phyloP scores from a whole-genome alignment of 2,888 invertebrate species.

The Euproctis similis region DNA sequence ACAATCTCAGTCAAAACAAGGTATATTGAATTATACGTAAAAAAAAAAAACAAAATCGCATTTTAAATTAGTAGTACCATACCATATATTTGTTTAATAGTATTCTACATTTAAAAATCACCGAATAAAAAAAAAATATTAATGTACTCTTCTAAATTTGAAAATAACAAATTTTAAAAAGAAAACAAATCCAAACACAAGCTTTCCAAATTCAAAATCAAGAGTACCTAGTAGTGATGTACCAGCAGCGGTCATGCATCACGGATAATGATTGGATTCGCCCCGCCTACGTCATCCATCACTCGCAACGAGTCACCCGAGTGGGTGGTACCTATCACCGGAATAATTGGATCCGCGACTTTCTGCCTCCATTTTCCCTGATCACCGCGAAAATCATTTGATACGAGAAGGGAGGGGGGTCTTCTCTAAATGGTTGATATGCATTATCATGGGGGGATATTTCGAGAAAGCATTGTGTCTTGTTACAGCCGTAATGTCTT shows the following conservation, averaged over 20 bases:
- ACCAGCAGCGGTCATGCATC: constrained; percentile 68
- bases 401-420: constrained; percentile 23
- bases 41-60: too few species aligned
- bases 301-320: constrained; percentile 57
- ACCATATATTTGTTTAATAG: too few species aligned
- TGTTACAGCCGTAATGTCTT: constrained; percentile 70
- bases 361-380: constrained; percentile 20
- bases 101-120: too few species aligned
- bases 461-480: constrained; percentile 69
- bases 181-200: constrained; percentile 30
- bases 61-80: too few species aligned
- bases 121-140: too few species aligned
- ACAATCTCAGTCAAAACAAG: too few species aligned
- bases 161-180: too few species aligned
- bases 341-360: constrained; percentile 37
- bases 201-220: constrained; percentile 8
- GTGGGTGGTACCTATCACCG: constrained; percentile 44
- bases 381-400: constrained; percentile 1
- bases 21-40: too few species aligned
- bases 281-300: constrained; percentile 75
- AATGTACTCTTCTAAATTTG: too few species aligned
- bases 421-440: constrained; percentile 30
- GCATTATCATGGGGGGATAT: constrained; percentile 51
- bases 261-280: constrained; percentile 74
- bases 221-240: constrained; percentile 54